phyloP scores from a whole-genome alignment of 2,113 vertebrate species.

The Lanius ludovicianus region DNA sequence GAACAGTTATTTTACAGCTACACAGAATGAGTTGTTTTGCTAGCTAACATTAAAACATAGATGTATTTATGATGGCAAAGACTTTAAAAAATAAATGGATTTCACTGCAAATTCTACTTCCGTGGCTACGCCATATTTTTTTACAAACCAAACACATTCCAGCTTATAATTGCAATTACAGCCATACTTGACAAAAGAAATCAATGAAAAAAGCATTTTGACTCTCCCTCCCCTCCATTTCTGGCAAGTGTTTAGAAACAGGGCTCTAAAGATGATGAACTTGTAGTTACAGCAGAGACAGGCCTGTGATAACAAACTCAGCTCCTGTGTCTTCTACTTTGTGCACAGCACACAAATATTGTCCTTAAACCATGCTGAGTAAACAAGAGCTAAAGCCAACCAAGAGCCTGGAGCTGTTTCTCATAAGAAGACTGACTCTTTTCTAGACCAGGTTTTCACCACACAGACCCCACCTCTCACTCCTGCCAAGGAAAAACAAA shows the following conservation, averaged over 20 bases:
- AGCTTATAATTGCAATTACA: neutral
- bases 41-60: neutral
- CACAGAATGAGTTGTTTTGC: neutral
- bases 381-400: neutral
- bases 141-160: neutral
- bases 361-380: neutral
- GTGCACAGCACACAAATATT: neutral
- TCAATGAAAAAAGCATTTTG: neutral
- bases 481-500: conserved; percentile 30
- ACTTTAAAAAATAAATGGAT: conserved; percentile 68
- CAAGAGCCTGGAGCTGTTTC: neutral
- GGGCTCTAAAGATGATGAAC: neutral
- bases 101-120: conserved; percentile 38
- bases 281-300: neutral
- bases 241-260: neutral
- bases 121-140: conserved; percentile 22
- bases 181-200: neutral
- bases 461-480: conserved; percentile 44
- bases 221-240: neutral
- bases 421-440: conserved; percentile 66
- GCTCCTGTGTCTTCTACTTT: neutral
- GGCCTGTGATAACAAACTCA: neutral
- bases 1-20: neutral
- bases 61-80: conserved; percentile 32
- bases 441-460: conserved; percentile 68